Evolutionary conservation across 1,140 invertebrate species (phyloP), one percentile per base, ranked within the genome.

Genomic region (Phymorhynchus buccinoides): DNA sequence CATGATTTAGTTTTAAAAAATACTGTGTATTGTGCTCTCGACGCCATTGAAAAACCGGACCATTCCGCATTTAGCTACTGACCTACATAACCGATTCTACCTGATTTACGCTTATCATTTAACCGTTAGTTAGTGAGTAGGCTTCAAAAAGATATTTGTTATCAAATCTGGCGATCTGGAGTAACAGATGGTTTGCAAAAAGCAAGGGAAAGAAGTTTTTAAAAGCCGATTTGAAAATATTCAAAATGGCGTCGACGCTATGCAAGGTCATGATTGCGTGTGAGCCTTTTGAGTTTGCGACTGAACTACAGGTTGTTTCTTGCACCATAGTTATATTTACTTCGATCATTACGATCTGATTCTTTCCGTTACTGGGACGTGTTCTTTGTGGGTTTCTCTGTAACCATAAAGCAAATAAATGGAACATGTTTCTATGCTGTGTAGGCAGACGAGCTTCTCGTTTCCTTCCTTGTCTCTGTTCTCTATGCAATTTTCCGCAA

Each of bases 221-320:
- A 75, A 68, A 80, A 77, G 27, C 32, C 35, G 16, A 3, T 81
- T 81, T 48, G 42, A 37, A 42, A 81, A 80, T 86, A 85, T 88
- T 84, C 87, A 88, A 88, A 84, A 88, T 88, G 87, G 87, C 87
- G 86, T 81, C 85, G 80, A 27, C 22, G 32, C 27, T 37, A 41
- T 77, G 62, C 80, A 75, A 79, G 80, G 71, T 80, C 73, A 79
- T 68, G 79, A 85, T 85, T 85, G 77, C 68, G 75, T 68, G 62
- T 71, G 66, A 77, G 82, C 80, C 42, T 80, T 22, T 44, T 78
- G n/a, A n/a, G n/a, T 52, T 85, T 85, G 75, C 42, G 77, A 79
- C 1, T 14, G 56, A 62, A 62, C 56, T 62, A 27, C 56, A 62
- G n/a, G 56, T 62, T 62, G 56, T 62, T 62, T 62, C 22, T 6